Percentiles rank a stretch among this genome's conserved stretches.
Evolutionary conservation across 1,140 invertebrate genomes (phyloP).

Genomic region (Epicauta chinensis): DNA sequence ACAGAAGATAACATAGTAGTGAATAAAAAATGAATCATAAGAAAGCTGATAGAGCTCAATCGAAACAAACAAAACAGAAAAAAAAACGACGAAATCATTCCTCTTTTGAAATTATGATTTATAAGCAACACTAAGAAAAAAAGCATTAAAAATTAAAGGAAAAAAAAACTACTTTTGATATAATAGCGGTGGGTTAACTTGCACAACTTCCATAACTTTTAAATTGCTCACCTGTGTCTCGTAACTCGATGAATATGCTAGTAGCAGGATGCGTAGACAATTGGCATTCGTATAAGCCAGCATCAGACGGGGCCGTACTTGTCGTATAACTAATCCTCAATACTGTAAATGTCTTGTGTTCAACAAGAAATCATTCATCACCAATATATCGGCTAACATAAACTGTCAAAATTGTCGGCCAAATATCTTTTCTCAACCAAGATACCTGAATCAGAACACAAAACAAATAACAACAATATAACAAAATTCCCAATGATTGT

Average conservation of each 20-base stretch:
- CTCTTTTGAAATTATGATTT: too few species aligned
- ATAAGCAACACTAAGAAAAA: too few species aligned
- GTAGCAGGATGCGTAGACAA: constrained; percentile 81
- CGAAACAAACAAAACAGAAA: too few species aligned
- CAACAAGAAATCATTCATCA: constrained; percentile 67
- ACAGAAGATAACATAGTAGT: neutral
- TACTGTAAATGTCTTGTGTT: constrained; percentile 70
- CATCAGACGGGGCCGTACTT: constrained; percentile 72
- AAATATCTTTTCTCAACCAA: constrained; percentile 60
- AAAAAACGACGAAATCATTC: too few species aligned
- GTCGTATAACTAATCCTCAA: constrained; percentile 81
- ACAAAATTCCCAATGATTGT: too few species aligned
- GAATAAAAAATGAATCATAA: too few species aligned
- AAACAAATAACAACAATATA: too few species aligned
- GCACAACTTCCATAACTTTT: too few species aligned
- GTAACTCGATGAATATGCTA: constrained; percentile 78
- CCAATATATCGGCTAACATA: constrained; percentile 65
- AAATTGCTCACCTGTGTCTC: too few species aligned
- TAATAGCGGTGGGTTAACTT: too few species aligned
- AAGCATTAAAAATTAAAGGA: too few species aligned
- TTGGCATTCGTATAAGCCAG: constrained; percentile 81
- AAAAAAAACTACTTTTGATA: neutral
- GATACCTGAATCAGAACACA: constrained; percentile 50
- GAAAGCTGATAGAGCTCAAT: too few species aligned
- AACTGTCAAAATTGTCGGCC: constrained; percentile 54